These are phyloP conservation scores for Luperina nickerlii DNA, from an alignment of 2,888 invertebrate genomes.

Conservation along the genomic window DNA sequence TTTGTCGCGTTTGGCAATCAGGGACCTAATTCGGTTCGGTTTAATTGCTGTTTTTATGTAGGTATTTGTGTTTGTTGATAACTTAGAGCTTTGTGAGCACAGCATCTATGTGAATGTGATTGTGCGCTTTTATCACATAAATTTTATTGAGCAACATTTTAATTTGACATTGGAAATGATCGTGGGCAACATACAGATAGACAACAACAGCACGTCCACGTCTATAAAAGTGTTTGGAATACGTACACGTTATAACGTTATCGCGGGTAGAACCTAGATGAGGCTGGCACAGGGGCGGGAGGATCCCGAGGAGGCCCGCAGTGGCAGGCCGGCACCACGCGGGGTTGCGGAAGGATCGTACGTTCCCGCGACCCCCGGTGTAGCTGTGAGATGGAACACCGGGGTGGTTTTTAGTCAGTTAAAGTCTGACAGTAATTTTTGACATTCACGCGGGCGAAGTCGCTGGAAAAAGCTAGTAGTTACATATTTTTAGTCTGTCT, in stretches of 20 bases:
- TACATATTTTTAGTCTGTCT: neutral
- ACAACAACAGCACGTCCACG: neutral
- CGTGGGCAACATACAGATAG: too few species aligned
- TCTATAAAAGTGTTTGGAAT: neutral
- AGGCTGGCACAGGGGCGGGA: too few species aligned
- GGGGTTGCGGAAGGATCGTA: too few species aligned
- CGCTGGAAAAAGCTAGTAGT: neutral
- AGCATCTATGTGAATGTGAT: neutral
- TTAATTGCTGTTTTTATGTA: constrained; percentile 12
- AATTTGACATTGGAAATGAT: too few species aligned
- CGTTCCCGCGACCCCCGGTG: too few species aligned
- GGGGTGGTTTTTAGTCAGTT: too few species aligned
- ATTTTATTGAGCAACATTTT: too few species aligned
- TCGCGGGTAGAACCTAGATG: too few species aligned
- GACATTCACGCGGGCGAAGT: neutral
- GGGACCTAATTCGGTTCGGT: constrained; percentile 3
- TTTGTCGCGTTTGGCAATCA: constrained; percentile 30
- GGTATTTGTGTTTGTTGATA: neutral
- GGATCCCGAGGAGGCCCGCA: too few species aligned
- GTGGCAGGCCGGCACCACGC: too few species aligned
- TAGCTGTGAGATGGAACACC: too few species aligned
- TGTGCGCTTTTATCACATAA: neutral
- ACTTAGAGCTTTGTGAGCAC: neutral
- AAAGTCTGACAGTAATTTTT: neutral
- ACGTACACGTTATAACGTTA: neutral